phyloP scores from a whole-genome alignment of 2,113 vertebrate genomes.

The Atrichornis clamosus region DNA sequence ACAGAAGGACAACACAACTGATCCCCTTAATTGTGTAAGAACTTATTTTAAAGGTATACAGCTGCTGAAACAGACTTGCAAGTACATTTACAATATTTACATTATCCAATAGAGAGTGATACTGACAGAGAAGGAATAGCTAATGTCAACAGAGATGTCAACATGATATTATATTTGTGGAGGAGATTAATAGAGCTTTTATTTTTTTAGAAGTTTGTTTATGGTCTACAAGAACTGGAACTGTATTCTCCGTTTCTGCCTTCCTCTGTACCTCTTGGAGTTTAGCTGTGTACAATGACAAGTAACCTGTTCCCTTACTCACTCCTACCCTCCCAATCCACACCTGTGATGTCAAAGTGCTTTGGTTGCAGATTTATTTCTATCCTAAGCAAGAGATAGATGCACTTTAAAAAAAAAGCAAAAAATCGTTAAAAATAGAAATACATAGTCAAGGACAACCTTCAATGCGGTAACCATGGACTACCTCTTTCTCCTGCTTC shows the following conservation, averaged over 20 bases:
- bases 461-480: neutral
- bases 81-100: neutral
- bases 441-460: neutral
- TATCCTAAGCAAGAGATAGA: neutral
- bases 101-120: neutral
- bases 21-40: neutral
- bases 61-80: neutral
- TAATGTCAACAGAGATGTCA: neutral
- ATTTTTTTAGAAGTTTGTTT: neutral
- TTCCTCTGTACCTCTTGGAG: neutral
- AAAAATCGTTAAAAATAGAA: neutral
- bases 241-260: neutral
- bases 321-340: neutral
- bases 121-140: neutral
- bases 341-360: neutral
- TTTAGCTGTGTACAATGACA: neutral
- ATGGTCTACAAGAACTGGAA: neutral
- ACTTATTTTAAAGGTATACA: neutral
- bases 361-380: neutral
- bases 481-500: neutral
- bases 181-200: neutral
- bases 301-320: neutral
- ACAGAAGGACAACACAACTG: neutral
- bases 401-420: neutral
- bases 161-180: neutral